These are phyloP conservation scores for Clarias batrachus DNA, from an alignment of 2,113 vertebrate genomes.

Conservation along the genomic window DNA sequence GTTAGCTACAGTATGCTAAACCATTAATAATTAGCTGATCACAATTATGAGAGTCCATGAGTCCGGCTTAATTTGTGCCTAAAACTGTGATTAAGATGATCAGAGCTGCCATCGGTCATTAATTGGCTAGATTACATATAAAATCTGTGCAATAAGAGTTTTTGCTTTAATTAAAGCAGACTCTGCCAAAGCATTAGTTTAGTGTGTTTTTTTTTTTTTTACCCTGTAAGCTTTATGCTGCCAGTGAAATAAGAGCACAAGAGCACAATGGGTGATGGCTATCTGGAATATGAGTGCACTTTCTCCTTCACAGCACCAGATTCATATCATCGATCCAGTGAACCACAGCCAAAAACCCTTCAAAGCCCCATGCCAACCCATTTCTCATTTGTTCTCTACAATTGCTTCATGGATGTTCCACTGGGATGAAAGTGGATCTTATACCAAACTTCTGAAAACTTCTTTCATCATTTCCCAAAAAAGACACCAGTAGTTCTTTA, in stretches of 20 bases:
- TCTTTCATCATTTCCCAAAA: neutral
- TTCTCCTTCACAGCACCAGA: constrained; percentile 3
- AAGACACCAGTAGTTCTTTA: neutral
- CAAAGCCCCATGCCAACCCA: neutral
- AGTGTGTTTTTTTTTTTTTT: neutral
- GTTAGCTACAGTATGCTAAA: neutral
- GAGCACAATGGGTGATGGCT: neutral
- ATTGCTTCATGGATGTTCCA: neutral
- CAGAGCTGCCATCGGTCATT: neutral
- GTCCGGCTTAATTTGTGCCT: neutral
- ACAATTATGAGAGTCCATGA: neutral
- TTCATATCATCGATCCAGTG: constrained; percentile 10
- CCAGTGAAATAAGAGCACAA: constrained; percentile 6
- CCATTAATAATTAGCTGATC: neutral
- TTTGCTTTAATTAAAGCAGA: constrained; percentile 12
- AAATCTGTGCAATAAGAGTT: neutral
- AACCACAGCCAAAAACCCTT: constrained; percentile 1
- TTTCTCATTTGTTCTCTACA: neutral
- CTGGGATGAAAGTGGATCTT: neutral
- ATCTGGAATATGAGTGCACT: constrained; percentile 5
- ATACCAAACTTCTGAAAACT: neutral
- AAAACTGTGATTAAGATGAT: neutral
- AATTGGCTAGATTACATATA: neutral
- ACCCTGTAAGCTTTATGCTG: neutral
- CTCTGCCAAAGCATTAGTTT: neutral